These are phyloP conservation scores for Caenorhabditis angaria DNA, from an alignment of 2,888 invertebrate genomes.

Conservation along the genomic window DNA sequence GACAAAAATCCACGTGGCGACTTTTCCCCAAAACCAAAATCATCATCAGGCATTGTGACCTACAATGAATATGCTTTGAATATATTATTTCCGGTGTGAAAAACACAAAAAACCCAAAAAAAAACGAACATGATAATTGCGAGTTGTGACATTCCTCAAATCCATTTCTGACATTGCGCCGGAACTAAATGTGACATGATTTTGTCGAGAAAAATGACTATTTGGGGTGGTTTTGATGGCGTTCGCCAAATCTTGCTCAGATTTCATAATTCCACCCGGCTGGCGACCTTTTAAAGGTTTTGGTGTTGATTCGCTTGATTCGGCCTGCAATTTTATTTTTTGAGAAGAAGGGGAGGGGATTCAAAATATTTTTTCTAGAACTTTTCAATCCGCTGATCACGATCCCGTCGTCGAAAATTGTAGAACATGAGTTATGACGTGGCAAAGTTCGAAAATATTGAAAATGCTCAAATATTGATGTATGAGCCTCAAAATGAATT, in stretches of 20 bases:
- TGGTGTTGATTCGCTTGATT: not conserved
- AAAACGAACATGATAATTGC: conserved; percentile 30
- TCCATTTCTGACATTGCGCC: conserved; percentile 38
- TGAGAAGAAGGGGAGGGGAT: conserved; percentile 6
- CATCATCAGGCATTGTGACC: conserved; percentile 9
- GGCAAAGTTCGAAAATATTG: too few species aligned
- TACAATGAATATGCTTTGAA: conserved; percentile 11
- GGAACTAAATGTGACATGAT: conserved; percentile 1
- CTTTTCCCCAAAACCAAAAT: conserved; percentile 38
- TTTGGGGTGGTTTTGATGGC: conserved; percentile 6
- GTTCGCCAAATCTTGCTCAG: conserved; percentile 30
- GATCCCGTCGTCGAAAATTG: too few species aligned
- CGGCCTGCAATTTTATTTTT: too few species aligned
- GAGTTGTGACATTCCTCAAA: conserved; percentile 41
- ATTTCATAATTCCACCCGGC: conserved; percentile 17
- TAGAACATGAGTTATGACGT: too few species aligned
- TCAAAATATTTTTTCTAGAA: too few species aligned
- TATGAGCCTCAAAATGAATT: too few species aligned
- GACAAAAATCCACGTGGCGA: conserved; percentile 42
- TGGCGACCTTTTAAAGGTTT: not conserved
- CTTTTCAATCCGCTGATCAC: too few species aligned
- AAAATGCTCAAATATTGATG: too few species aligned
- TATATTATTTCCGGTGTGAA: conserved; percentile 13
- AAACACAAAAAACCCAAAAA: not conserved
- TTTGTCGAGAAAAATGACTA: not conserved